Base-by-base conservation (phyloP, 2,113 vertebrate species). In the Chiloscyllium plagiosum region DNA sequence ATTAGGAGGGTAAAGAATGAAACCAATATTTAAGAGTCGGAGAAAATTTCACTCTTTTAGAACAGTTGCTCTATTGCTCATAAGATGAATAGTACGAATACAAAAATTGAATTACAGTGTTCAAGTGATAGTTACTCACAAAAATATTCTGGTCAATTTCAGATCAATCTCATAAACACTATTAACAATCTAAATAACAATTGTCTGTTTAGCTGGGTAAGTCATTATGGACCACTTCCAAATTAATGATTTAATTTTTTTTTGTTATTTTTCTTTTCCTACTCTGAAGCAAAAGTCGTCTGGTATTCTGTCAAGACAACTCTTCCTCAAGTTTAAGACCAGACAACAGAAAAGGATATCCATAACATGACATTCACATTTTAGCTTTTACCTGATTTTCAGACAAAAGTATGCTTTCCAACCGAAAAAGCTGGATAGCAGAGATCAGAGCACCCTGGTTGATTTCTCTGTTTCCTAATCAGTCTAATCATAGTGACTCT, bases 111-210 rank as follows among this genome's bases (percentile, higher is more conserved):
- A 70, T 70, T 94, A 47, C 12, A 2, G 66, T 47, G 20, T 69
- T 70, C 26, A 70, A 94, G 12, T 15, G 24, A 37, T 61, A 70
- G 66, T 69, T 4, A 69, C 24, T 61, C n/a, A 17, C 87, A 70
- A 70, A 50, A 94, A 94, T 42, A 70, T 94, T 26, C 87, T 65
- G 52, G 87, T 65, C 87, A 92, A 65, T 61, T 92, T 65, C 87
- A 61, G 83, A 22, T 22, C 20, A 86, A 86, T 50, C 65, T 92
- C 42, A 47, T 1, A 47, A 29, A 33, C 26, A 65, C 56, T 0
- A 65, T 33, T n/a, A 61, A 92, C 52, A 92, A n/a, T 87, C 87
- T n/a, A 65, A 92, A 4, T 92, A 92, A 65, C 22, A 24, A 6
- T 87, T 52, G 26, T 52, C 29, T 65, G 87, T 92, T 92, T 65